A percentile compares a stretch with the other conserved stretches of the same genome.
Evolutionary conservation across 2,113 vertebrate genomes (phyloP).

Genomic region (Corapipo altera): DNA sequence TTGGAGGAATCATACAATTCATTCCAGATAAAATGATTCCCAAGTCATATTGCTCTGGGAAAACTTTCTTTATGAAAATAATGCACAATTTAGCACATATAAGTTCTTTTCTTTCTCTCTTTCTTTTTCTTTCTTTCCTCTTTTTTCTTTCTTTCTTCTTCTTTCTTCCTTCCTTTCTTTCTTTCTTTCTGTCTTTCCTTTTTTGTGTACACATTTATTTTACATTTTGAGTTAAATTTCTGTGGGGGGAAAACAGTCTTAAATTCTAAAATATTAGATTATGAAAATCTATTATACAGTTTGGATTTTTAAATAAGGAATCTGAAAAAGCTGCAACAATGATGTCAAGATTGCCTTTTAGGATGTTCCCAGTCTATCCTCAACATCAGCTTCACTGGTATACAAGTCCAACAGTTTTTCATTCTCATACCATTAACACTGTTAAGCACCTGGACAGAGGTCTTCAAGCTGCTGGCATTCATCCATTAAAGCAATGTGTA

Average conservation of each 20-base stretch:
- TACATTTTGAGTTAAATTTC: background rate
- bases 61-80: background rate
- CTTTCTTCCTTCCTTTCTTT: accelerated
- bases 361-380: background rate
- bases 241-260: background rate
- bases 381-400: background rate
- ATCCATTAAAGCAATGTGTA: background rate
- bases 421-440: background rate
- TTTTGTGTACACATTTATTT: background rate
- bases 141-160: accelerated
- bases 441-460: background rate
- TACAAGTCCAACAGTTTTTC: background rate
- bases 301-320: background rate
- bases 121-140: accelerated
- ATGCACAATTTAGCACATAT: background rate
- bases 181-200: accelerated
- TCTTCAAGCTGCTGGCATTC: background rate
- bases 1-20: background rate
- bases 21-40: background rate
- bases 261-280: background rate
- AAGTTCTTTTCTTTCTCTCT: background rate
- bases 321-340: background rate
- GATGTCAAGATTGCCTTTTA: background rate
- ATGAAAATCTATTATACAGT: background rate
- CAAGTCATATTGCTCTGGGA: background rate